These are phyloP conservation scores for Aspidoscelis tigris DNA, from an alignment of 2,113 vertebrate genomes.

Conservation along the genomic window DNA sequence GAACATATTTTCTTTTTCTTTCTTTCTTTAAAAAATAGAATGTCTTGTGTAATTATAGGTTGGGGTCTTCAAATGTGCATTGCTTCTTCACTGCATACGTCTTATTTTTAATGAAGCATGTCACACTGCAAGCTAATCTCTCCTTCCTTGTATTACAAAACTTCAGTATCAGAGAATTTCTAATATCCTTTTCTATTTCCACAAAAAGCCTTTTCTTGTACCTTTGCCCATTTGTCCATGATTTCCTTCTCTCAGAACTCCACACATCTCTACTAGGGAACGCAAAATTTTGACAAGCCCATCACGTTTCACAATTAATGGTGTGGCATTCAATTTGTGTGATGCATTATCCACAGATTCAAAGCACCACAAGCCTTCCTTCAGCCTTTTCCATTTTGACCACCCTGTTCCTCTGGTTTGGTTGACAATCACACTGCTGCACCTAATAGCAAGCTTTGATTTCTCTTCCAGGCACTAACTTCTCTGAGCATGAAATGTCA, in stretches of 20 bases:
- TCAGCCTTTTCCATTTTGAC: neutral
- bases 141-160: slow-evolving; percentile 19
- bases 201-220: slow-evolving; percentile 28
- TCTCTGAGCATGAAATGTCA: neutral
- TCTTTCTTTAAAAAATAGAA: neutral
- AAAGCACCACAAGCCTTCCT: neutral
- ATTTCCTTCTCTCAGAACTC: slow-evolving; percentile 29
- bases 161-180: neutral
- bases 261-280: slow-evolving; percentile 21
- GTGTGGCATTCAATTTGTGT: neutral
- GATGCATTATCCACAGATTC: neutral
- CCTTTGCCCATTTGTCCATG: slow-evolving; percentile 11
- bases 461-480: neutral
- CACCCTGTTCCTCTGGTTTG: neutral
- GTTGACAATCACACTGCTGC: neutral
- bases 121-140: neutral
- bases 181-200: slow-evolving; percentile 26
- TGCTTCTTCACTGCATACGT: neutral
- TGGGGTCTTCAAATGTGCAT: neutral
- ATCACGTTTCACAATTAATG: slow-evolving; percentile 12
- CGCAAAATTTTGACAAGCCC: slow-evolving; percentile 21
- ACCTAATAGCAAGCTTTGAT: neutral
- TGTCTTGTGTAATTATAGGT: neutral
- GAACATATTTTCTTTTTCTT: neutral
- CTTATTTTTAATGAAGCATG: neutral